Base-by-base conservation (phyloP, 2,797 vertebrate genomes). In the Arrhamphus sclerolepis region DNA sequence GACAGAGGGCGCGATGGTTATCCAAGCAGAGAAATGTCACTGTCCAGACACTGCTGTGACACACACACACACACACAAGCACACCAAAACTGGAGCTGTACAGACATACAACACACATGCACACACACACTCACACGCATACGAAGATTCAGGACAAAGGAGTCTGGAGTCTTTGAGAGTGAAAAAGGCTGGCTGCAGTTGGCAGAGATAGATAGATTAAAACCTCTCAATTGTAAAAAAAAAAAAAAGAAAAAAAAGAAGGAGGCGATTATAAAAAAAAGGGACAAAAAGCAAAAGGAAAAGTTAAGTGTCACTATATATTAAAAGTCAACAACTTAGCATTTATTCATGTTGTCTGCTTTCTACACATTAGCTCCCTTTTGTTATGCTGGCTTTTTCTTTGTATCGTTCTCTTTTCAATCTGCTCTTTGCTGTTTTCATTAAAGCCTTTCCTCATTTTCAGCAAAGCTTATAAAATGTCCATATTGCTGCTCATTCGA, bases 1-100 rank as follows among this genome's bases (percentile, higher is more conserved):
- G 92, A 93, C 92, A 92, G 90, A 92, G 91, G 88, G 88, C 89
- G 76, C 87, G 95, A 96, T 94, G 92, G 93, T 95, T 96, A 98
- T 98, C 92, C 92, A 94, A 93, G 92, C 91, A 89, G 90, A 90
- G 91, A 96, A 96, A 96, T 95, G 95, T 95, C 95, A 95, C 77
- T 80, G 84, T 90, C 89, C 87, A 90, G 88, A 91, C 89, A 89
- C 76, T 43, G 65, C 83, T 87, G 82, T 85, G 81, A 81, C 73
- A 78, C 81, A 61, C 85, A 72, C 71, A 75, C 58, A 62, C 56
- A 64, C 62, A 56, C 58, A 53, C 75, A 57, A 13, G 17, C 52
- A 46, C 54, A 60, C 56, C 59, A 56, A 49, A 65, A 46, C 62
- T 56, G 40, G 26, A 39, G 42, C 41, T 39, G 41, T 46, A 66